These are phyloP conservation scores for Penaeus japonicus DNA, from an alignment of 1,140 invertebrate species.

Conservation along the genomic window DNA sequence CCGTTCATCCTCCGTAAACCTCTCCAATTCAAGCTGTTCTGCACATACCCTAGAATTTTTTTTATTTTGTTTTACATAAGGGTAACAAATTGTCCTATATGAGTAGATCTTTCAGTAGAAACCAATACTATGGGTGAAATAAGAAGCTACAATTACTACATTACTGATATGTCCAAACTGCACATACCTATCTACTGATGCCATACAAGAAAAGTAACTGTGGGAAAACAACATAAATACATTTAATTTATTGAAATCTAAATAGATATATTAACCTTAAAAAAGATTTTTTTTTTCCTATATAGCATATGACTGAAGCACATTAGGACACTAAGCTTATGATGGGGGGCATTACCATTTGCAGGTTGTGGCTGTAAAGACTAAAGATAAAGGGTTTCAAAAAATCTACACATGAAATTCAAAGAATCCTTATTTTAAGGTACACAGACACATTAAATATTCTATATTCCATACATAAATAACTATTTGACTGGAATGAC, in stretches of 20 bases:
- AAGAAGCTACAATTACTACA: slow-evolving; percentile 49
- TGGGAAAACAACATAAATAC: slow-evolving; percentile 51
- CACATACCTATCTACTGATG: slow-evolving; percentile 50
- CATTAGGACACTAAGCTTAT: slow-evolving; percentile 45
- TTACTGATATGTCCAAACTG: slow-evolving; percentile 55
- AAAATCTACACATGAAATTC: slow-evolving; percentile 47
- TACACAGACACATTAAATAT: slow-evolving; percentile 50
- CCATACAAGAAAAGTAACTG: slow-evolving; percentile 51
- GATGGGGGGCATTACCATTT: slow-evolving; percentile 33
- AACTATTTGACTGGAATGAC: slow-evolving; percentile 46
- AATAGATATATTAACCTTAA: slow-evolving; percentile 52
- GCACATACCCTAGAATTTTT: no score
- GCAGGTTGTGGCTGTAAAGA: slow-evolving; percentile 44
- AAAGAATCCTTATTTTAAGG: slow-evolving; percentile 14
- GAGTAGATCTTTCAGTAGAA: slow-evolving; percentile 2
- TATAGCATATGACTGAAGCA: slow-evolving; percentile 33
- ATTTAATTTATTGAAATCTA: slow-evolving; percentile 45
- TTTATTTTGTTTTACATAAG: no score
- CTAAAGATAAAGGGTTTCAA: slow-evolving; percentile 47
- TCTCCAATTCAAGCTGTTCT: no score
- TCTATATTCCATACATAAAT: slow-evolving; percentile 33
- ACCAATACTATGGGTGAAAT: slow-evolving; percentile 43
- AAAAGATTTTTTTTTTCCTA: slow-evolving; percentile 17
- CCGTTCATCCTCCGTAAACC: no score
- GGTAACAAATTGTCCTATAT: neutral